phyloP scores from a whole-genome alignment of 2,113 vertebrate genomes.

The Emydura subglobosa region DNA sequence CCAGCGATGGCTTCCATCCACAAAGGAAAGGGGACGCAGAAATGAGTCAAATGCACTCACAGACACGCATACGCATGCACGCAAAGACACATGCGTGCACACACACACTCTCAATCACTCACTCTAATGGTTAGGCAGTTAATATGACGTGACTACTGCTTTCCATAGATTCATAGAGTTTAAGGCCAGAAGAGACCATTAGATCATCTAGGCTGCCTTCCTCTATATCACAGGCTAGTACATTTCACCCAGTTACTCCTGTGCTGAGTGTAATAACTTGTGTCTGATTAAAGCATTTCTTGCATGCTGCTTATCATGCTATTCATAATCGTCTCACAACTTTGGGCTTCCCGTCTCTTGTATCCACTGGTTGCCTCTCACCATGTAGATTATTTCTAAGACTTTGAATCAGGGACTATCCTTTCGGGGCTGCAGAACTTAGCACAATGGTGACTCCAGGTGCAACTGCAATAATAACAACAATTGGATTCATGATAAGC shows the following conservation, averaged over 20 bases:
- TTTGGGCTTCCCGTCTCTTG: background rate
- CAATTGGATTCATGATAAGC: background rate
- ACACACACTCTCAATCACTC: background rate
- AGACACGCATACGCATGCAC: too few relatives aligned
- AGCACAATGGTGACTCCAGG: background rate
- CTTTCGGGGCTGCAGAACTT: background rate
- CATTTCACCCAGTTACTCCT: accelerated
- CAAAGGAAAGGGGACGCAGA: slow-evolving; percentile 30
- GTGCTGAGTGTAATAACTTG: background rate
- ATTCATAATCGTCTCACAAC: background rate
- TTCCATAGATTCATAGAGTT: background rate
- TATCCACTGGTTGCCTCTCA: background rate
- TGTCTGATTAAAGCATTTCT: background rate
- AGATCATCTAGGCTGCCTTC: background rate
- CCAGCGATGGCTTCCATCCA: slow-evolving; percentile 40
- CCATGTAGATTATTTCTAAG: background rate
- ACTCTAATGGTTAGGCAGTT: background rate
- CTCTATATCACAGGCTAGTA: background rate
- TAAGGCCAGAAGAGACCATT: accelerated
- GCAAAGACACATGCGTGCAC: background rate
- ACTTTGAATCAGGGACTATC: background rate
- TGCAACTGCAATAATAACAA: background rate
- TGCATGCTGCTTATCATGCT: background rate
- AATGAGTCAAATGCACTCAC: background rate
- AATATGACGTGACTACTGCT: background rate